These are phyloP conservation scores for Nineta flava DNA, from an alignment of 2,888 invertebrate genomes.

Conservation along the genomic window DNA sequence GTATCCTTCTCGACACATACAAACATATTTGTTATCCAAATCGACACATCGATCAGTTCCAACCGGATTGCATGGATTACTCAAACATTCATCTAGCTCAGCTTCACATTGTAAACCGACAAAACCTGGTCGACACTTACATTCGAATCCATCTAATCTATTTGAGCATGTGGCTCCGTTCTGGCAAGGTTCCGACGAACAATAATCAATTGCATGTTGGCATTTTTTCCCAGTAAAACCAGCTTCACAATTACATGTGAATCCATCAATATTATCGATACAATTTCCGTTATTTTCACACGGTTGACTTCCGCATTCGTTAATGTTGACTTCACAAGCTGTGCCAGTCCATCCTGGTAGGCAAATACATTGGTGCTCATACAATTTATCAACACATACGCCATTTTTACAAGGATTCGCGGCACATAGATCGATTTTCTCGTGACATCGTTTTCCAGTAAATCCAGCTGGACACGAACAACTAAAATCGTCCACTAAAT, in stretches of 20 bases:
- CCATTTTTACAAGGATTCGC: conserved; percentile 87
- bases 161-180: conserved; percentile 82
- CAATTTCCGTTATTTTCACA: conserved; percentile 90
- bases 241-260: conserved; percentile 78
- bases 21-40: conserved; percentile 70
- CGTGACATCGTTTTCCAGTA: conserved; percentile 88
- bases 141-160: conserved; percentile 76
- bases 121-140: conserved; percentile 86
- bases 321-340: conserved; percentile 72
- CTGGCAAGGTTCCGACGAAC: conserved; percentile 76
- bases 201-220: conserved; percentile 87
- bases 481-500: conserved; percentile 83
- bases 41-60: conserved; percentile 86
- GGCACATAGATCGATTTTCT: conserved; percentile 84
- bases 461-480: conserved; percentile 91
- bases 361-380: conserved; percentile 76
- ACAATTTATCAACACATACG: conserved; percentile 78
- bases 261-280: conserved; percentile 70
- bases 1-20: conserved; percentile 81
- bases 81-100: conserved; percentile 80
- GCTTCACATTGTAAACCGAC: conserved; percentile 88
- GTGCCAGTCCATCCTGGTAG: conserved; percentile 78
- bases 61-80: conserved; percentile 76
- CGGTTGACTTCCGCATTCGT: conserved; percentile 77
- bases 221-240: conserved; percentile 88